These are phyloP conservation scores for Trissonchulus sp. DNA, from an alignment of 2,888 invertebrate species.

Conservation along the genomic window DNA sequence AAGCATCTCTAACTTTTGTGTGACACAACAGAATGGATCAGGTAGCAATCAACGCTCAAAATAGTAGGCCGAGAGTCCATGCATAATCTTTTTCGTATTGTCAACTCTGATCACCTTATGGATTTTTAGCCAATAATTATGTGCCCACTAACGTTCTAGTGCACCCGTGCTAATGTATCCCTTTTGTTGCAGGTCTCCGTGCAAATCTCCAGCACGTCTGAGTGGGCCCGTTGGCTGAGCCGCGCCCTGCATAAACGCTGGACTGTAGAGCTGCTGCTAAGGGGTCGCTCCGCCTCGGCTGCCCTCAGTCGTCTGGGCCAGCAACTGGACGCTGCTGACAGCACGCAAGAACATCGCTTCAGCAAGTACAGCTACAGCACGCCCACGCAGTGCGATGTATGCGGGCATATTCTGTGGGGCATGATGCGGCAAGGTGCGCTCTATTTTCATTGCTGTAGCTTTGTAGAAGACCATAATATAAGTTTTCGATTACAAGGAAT, in stretches of 20 bases:
- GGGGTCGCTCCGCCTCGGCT: constrained; percentile 51
- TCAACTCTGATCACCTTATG: no score
- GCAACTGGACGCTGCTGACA: constrained; percentile 40
- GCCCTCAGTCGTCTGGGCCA: constrained; percentile 16
- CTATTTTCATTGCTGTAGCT: not conserved
- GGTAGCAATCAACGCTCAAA: no score
- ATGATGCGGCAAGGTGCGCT: constrained; percentile 66
- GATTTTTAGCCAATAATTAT: no score
- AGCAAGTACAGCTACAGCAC: constrained; percentile 79
- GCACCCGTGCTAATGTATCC: no score
- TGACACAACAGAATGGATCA: no score
- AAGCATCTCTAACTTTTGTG: no score
- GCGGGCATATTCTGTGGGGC: constrained; percentile 81
- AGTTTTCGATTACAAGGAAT: no score
- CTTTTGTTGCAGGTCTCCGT: not conserved
- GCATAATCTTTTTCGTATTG: no score
- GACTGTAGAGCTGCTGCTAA: constrained; percentile 73
- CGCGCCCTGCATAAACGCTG: constrained; percentile 78
- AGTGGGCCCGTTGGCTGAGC: constrained; percentile 31
- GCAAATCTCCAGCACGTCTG: not conserved
- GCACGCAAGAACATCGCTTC: constrained; percentile 61
- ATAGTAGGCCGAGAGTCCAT: no score
- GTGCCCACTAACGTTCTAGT: no score
- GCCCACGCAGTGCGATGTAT: constrained; percentile 80
- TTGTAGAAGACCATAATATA: no score